Evolutionary conservation across 64 coral and sea anemone species (phyloP), one percentile per base, ranked within the genome.

Genomic region (Acropora yongei): DNA sequence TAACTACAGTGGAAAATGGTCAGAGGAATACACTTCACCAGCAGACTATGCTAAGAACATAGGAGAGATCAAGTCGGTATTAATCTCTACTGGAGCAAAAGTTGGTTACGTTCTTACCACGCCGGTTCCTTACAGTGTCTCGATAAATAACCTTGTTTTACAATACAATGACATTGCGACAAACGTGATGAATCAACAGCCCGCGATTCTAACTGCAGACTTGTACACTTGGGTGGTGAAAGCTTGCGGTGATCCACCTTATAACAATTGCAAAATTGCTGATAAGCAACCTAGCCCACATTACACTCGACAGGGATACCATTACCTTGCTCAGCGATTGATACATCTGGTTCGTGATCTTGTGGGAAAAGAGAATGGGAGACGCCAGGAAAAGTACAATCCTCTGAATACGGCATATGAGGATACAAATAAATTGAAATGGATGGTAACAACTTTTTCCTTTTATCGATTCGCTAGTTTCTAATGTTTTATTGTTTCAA

Each of bases 31-130:
- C 50, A 81, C 80, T 1, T 13, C 66, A 67, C 16, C 41, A 40
- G 46, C 4, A 5, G 88, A 87, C 3, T 98, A 98, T 57, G 40
- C 11, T 19, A 42, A 73, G n/a, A 95, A 98, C 46, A 65, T 98
- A 8, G 42, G 4, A 40, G 16, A 4, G 5, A 88, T 98, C 5
- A 92, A 88, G 55, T 67, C 75, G 14, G 80, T 68, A 44, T 83
- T 98, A 49, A 14, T 84, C 41, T 75, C 50, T 45, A 94, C 96
- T 5, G 89, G 89, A 0, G 82, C 92, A 7, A 30, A 92, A 42
- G 86, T 98, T 30, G 96, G 96, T 6, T 98, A 76, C 48, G 80
- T 98, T 57, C 83, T 92, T 43, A 98, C 93, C 40, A 98, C 96
- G 7, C 96, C 93, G 5, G 77, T 98, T 19, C 96, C 96, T 18